Evolutionary conservation across 1,140 invertebrate genomes (phyloP), one percentile per base, ranked within the genome.

Genomic region (Gonioctena quinquepunctata): DNA sequence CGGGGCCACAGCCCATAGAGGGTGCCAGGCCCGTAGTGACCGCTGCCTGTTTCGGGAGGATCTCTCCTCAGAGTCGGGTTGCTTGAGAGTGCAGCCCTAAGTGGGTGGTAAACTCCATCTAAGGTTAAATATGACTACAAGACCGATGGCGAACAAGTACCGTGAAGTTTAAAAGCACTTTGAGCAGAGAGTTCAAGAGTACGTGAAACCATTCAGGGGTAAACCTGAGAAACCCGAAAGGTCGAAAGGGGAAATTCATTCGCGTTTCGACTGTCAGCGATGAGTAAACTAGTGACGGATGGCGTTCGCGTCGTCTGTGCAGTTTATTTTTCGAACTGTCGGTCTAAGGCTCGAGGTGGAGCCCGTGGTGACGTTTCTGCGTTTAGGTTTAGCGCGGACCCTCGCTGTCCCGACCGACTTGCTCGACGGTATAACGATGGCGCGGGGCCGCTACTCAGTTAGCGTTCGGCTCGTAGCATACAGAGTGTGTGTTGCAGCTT

Each of bases 141-240:
- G 90, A 91, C 91, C 90, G 90, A 94, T 92, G 94, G 92, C 89
- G 86, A 90, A 94, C 91, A 93, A 94, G 91, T 94, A 93, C 91
- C 89, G 92, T 91, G 91, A 94, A 93, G 90, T 90, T 93, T 91
- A 90, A 93, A 93, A 93, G 90, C 87, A 92, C 90, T 92, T 91
- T 93, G 91, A 92, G 93, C 87, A 93, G 90, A 92, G 92, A 93
- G 91, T 92, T 91, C 84, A 93, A 93, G 83, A 92, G 91, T 90
- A 89, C 89, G 89, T 92, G 91, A 92, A 93, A 92, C 88, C 87
- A 88, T 86, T 88, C 84, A 88, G 87, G 87, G 88, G 89, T 87
- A 92, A 91, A 89, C 79, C 65, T 90, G 90, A 89, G 93, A 62
- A 62, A 65, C 62, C 27, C 52, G 60, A 62, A 62, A 33, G 25